Conservation (phyloP, 2,797 vertebrate species). For the Valencia hispanica region DNA sequence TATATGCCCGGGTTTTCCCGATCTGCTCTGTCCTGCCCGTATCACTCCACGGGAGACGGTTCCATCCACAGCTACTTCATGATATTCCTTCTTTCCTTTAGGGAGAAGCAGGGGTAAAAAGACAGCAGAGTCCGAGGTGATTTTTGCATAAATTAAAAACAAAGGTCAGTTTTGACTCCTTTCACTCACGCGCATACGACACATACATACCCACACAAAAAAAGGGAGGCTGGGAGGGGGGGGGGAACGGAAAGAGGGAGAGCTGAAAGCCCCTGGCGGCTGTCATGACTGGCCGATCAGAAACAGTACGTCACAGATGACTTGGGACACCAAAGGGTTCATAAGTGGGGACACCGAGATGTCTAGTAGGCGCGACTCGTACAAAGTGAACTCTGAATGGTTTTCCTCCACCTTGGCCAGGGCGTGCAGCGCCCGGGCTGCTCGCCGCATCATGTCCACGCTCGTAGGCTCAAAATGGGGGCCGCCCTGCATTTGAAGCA, state of each 20-base stretch:
- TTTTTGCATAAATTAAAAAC: conserved; percentile 99
- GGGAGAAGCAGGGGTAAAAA: conserved; percentile 88
- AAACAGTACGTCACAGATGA: conserved; percentile 99
- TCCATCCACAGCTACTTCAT: conserved; percentile 82
- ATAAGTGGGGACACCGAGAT: conserved; percentile 98
- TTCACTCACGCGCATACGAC: conserved; percentile 85
- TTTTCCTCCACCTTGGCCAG: conserved; percentile 98
- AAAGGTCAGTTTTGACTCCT: conserved; percentile 86
- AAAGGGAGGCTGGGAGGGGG: conserved; percentile 48
- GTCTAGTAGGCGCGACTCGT: conserved; percentile 98
- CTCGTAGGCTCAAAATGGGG: conserved; percentile 95
- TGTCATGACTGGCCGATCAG: conserved; percentile 99
- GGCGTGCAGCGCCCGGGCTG: conserved; percentile 94
- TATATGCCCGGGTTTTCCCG: conserved; percentile 83
- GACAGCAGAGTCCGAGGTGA: conserved; percentile 99
- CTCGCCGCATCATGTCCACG: conserved; percentile 99
- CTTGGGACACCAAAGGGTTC: conserved; percentile 99
- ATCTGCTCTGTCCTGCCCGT: conserved; percentile 70
- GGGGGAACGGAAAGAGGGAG: conserved; percentile 66
- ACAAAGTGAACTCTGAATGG: conserved; percentile 98
- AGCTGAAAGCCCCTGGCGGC: conserved; percentile 85
- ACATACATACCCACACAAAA: conserved; percentile 60
- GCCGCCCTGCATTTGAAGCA: conserved; percentile 92
- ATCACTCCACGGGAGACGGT: conserved; percentile 60
- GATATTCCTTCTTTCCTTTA: conserved; percentile 88